These are phyloP conservation scores for Ammodramus savannarum DNA, from an alignment of 2,113 vertebrate species.

Conservation along the genomic window DNA sequence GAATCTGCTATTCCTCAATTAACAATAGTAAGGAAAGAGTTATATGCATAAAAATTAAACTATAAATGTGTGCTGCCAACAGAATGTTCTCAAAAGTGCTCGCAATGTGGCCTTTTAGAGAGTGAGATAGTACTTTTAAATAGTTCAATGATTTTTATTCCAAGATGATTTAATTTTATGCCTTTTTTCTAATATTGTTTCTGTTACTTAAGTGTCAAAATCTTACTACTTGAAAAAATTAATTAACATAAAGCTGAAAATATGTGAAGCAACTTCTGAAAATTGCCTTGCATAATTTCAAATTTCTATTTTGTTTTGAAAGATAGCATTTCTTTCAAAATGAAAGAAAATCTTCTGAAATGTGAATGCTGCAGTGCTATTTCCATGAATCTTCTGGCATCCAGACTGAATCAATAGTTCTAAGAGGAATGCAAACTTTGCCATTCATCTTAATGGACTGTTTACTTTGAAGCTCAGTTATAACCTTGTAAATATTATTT, in stretches of 20 bases:
- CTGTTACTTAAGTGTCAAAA: background rate
- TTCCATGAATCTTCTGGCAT: slow-evolving; percentile 13
- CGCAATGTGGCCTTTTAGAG: background rate
- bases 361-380: background rate
- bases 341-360: background rate
- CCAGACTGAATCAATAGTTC: slow-evolving; percentile 19
- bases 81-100: background rate
- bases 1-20: background rate
- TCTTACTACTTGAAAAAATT: background rate
- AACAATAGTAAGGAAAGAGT: background rate
- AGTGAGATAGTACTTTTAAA: background rate
- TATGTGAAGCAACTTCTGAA: background rate
- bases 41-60: background rate
- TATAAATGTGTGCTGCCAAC: background rate
- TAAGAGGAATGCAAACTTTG: background rate
- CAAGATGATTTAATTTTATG: background rate
- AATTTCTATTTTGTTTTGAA: background rate
- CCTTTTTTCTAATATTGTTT: background rate
- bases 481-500: slow-evolving; percentile 18
- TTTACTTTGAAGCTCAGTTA: slow-evolving; percentile 15
- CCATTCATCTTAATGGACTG: background rate
- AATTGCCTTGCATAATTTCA: background rate
- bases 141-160: background rate
- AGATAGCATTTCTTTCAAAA: background rate
- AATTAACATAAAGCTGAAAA: background rate